Conservation (phyloP, 2,797 vertebrate species). For the Enoplosus armatus region DNA sequence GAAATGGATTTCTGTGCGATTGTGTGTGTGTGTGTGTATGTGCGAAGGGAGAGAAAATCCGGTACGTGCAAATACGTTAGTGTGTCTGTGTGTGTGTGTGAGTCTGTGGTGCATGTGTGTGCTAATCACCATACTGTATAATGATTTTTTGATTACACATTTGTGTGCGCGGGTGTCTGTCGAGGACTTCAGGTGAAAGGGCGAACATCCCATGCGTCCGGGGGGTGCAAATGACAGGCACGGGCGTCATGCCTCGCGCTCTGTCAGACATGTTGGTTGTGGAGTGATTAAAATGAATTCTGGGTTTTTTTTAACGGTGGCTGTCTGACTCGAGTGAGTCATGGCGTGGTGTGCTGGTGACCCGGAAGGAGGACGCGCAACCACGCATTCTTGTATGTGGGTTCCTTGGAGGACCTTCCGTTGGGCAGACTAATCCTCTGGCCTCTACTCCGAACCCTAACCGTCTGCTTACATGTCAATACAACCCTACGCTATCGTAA, state of each 20-base stretch:
- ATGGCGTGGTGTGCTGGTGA: neutral
- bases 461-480: neutral
- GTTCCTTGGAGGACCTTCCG: neutral
- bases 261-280: constrained; percentile 10
- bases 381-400: neutral
- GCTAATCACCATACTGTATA: neutral
- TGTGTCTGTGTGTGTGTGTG: constrained; percentile 16
- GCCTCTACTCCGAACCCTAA: neutral
- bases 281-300: constrained; percentile 29
- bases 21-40: neutral
- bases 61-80: neutral
- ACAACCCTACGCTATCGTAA: neutral
- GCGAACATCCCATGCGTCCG: constrained; percentile 13
- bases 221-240: constrained; percentile 14
- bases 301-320: constrained; percentile 16
- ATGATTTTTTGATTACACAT: constrained; percentile 16
- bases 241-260: constrained; percentile 28
- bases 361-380: neutral
- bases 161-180: neutral
- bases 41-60: constrained; percentile 17
- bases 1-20: constrained; percentile 65
- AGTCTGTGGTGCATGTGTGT: neutral
- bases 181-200: constrained; percentile 39
- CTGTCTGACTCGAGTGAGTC: constrained; percentile 18
- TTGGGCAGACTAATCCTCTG: neutral